Evolutionary conservation across 92 coral and sea anemone species (phyloP).

Genomic region (Metridium senile): DNA sequence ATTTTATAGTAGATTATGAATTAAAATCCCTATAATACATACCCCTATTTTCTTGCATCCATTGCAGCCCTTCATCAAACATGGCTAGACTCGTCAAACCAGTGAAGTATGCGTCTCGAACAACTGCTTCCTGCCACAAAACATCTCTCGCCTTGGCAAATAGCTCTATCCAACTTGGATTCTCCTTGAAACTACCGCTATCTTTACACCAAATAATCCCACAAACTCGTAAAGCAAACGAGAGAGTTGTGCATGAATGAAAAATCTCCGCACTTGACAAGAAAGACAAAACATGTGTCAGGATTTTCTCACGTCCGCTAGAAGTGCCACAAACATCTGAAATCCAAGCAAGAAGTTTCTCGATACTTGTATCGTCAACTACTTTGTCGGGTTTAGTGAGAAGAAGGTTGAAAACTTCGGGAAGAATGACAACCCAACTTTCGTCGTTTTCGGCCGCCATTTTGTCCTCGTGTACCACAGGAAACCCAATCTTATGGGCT

Average conservation of each 20-base stretch:
- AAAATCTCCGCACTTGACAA: constrained; percentile 46
- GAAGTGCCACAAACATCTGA: constrained; percentile 44
- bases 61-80: constrained; percentile 52
- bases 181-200: constrained; percentile 25
- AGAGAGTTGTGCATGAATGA: constrained; percentile 33
- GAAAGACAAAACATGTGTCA: constrained; percentile 43
- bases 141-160: constrained; percentile 29
- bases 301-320: constrained; percentile 29
- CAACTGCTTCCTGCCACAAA: constrained; percentile 76
- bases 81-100: constrained; percentile 52
- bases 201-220: constrained; percentile 62
- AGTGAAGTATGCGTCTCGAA: constrained; percentile 75
- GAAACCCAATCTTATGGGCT: constrained; percentile 5
- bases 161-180: constrained; percentile 26
- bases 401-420: constrained; percentile 66
- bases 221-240: constrained; percentile 73
- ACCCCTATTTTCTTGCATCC: constrained; percentile 52
- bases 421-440: constrained; percentile 51
- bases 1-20: too few species aligned
- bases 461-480: constrained; percentile 25
- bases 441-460: constrained; percentile 30
- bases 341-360: constrained; percentile 77
- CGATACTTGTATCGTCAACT: constrained; percentile 95
- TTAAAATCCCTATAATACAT: background rate
- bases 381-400: constrained; percentile 68